These are phyloP conservation scores for Platysternon megacephalum DNA, from an alignment of 2,113 vertebrate genomes.

Conservation along the genomic window DNA sequence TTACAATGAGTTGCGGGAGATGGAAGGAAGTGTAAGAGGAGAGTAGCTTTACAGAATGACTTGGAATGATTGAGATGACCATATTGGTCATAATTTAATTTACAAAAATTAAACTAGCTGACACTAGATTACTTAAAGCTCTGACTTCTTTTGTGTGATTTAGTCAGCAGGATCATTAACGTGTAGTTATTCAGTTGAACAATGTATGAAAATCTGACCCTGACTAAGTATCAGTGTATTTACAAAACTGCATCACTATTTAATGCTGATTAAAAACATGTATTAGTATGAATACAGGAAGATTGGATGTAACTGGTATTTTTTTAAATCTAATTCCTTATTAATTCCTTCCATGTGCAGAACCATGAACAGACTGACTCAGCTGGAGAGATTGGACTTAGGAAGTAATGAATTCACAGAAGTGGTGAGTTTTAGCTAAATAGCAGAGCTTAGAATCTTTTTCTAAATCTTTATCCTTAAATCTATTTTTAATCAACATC, in stretches of 20 bases:
- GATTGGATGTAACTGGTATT: not conserved
- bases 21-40: not conserved
- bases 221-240: not conserved
- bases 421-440: conserved; percentile 80
- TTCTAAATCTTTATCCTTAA: conserved; percentile 1
- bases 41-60: not conserved
- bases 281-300: not conserved
- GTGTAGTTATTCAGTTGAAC: not conserved
- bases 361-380: conserved; percentile 97
- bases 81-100: not conserved
- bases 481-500: conserved; percentile 36
- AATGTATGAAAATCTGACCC: not conserved
- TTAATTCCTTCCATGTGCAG: conserved; percentile 76
- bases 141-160: not conserved
- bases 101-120: not conserved
- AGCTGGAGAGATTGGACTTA: conserved; percentile 96
- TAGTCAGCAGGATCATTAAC: not conserved
- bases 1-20: not conserved
- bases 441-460: not conserved
- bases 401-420: conserved; percentile 99
- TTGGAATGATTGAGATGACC: not conserved
- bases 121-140: not conserved
- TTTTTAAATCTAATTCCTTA: conserved; percentile 45
- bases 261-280: not conserved
- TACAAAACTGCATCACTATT: not conserved